Percentiles rank a stretch among this genome's conserved stretches.
phyloP scores from a whole-genome alignment of 2,113 vertebrate species.

The Himantopus leucocephalus region DNA sequence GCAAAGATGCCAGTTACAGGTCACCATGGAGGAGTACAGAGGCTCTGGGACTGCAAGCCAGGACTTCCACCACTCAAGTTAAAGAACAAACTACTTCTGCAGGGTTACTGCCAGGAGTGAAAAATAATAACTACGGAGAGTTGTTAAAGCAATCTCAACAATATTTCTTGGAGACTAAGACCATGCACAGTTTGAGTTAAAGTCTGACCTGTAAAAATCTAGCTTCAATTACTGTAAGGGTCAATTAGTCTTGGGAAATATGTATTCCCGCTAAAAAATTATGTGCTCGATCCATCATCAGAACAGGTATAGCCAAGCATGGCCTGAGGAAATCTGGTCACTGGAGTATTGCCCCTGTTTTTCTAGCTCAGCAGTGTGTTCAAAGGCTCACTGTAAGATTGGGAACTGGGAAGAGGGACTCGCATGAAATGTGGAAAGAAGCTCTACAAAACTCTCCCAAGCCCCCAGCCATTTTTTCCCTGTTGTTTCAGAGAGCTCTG shows the following conservation, averaged over 20 bases:
- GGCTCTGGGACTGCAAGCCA: not conserved
- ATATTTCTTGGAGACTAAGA: not conserved
- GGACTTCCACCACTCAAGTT: not conserved
- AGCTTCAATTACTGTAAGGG: not conserved
- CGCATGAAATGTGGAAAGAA: not conserved
- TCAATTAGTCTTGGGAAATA: not conserved
- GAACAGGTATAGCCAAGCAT: not conserved
- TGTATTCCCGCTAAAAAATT: fast-evolving
- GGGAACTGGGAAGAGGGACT: not conserved
- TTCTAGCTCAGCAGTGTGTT: not conserved
- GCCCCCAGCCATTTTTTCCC: fast-evolving
- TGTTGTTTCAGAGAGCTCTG: not conserved
- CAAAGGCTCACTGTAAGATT: not conserved
- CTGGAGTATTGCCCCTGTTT: not conserved
- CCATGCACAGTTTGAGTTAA: not conserved
- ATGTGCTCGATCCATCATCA: not conserved
- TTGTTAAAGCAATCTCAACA: not conserved
- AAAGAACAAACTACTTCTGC: not conserved
- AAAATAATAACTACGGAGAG: not conserved
- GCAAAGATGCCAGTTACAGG: not conserved
- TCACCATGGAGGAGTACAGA: not conserved
- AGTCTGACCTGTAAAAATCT: not conserved
- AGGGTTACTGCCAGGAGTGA: not conserved
- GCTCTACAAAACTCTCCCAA: not conserved
- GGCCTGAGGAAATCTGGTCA: not conserved